Evolutionary conservation across 2,797 vertebrate species (phyloP), one percentile per base, ranked within the genome.

Genomic region (Enteromius argenteus): DNA sequence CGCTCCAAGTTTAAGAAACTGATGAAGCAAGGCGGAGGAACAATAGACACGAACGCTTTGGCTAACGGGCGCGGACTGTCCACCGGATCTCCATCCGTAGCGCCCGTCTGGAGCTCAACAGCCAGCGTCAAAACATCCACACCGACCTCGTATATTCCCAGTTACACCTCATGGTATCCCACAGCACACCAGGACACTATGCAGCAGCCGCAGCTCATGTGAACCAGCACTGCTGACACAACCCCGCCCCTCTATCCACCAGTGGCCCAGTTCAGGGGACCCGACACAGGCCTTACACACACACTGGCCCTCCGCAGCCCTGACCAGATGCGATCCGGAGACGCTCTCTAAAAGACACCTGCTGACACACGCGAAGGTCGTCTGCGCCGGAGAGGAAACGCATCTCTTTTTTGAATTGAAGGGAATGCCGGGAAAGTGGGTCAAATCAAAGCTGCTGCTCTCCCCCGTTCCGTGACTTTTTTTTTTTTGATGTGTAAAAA

Each of bases 201-300:
- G 97, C 98, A 99, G 95, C 98, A 99, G 92, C 96, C 98, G 71
- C 98, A 98, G 82, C 96, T 99, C 87, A 99, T 99, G 98, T 99
- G 96, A 99, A 94, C 89, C 88, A 85, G 91, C 79, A 90, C 87
- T 75, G 76, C 84, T 85, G 71, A 72, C 84, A 80, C 80, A 81
- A 85, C 85, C 87, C 89, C 88, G 88, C 86, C 90, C 88, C 85
- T 75, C 66, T 80, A 91, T 89, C 87, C 87, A 74, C 76, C 77
- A 84, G 87, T 86, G 92, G 91, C 90, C 88, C 91, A 84, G 53
- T 90, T 92, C 91, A 91, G 91, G 93, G 90, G 88, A 90, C 84
- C 88, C 81, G 62, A 79, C 51, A 81, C 74, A 71, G 84, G 83
- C 84, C 88, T 80, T 79, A 84, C 72, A 86, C 58, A 86, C 68